A percentile compares a stretch with the other conserved stretches of the same genome.
Conservation (phyloP, 92 coral and sea anemone species). For the Palythoa grandiflora region DNA sequence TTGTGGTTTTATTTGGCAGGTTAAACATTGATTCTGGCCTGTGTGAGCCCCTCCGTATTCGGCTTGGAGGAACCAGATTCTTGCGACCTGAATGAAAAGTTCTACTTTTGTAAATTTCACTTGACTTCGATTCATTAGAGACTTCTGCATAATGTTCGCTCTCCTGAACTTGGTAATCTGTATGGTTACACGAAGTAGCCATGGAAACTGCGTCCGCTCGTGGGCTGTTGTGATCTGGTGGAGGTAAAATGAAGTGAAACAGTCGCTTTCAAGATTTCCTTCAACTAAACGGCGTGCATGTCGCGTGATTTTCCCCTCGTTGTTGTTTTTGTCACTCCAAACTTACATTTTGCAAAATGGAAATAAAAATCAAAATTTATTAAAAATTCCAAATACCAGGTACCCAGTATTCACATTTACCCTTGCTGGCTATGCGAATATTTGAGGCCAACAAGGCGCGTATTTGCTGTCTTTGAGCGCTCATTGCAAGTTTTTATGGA, state of each 20-base stretch:
- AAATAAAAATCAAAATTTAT: too few species aligned
- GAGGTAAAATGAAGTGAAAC: background rate
- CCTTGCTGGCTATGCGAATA: too few species aligned
- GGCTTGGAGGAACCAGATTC: slow-evolving; percentile 16
- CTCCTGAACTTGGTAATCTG: background rate
- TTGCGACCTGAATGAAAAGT: background rate
- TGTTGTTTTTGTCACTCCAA: too few species aligned
- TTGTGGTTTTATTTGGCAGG: slow-evolving; percentile 20
- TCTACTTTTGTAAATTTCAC: background rate
- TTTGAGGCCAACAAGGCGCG: too few species aligned
- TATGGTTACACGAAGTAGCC: background rate
- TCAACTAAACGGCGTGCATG: background rate
- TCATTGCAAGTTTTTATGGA: too few species aligned
- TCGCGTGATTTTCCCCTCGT: too few species aligned
- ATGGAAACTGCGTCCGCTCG: background rate
- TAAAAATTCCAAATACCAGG: too few species aligned
- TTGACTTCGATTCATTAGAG: background rate
- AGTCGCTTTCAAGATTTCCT: background rate
- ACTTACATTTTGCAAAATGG: too few species aligned
- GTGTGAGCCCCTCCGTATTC: slow-evolving; percentile 34
- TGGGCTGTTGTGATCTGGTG: slow-evolving; percentile 29
- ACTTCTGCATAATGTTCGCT: background rate
- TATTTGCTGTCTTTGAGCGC: too few species aligned
- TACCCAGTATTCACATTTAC: too few species aligned
- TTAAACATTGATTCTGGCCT: slow-evolving; percentile 31